A percentile compares a stretch with the other conserved stretches of the same genome.
Evolutionary conservation across 2,113 vertebrate genomes (phyloP).

Genomic region (Austrofundulus limnaeus): DNA sequence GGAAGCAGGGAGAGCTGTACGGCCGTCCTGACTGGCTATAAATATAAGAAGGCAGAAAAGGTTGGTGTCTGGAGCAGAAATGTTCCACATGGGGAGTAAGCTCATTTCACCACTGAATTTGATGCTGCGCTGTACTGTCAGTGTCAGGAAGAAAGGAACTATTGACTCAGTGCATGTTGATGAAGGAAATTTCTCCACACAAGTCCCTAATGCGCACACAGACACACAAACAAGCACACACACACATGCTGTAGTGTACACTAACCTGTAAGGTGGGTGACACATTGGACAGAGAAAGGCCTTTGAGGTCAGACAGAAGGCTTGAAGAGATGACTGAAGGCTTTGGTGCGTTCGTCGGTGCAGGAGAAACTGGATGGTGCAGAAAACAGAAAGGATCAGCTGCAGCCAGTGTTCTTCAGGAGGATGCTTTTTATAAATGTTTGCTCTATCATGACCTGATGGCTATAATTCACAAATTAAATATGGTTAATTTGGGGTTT

Average conservation of each 20-base stretch:
- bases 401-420: too few species aligned
- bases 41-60: constrained; percentile 72
- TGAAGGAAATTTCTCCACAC: constrained; percentile 35
- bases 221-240: too few species aligned
- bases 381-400: too few species aligned
- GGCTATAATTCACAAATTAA: too few species aligned
- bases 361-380: constrained; percentile 51
- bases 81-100: constrained; percentile 61
- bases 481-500: too few species aligned
- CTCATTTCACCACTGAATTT: constrained; percentile 60
- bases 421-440: too few species aligned
- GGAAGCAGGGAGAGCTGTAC: constrained; percentile 55
- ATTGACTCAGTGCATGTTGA: constrained; percentile 34
- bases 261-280: constrained; percentile 85
- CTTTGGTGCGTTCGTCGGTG: constrained; percentile 61
- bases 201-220: constrained; percentile 6
- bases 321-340: constrained; percentile 79
- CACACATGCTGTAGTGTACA: constrained; percentile 47
- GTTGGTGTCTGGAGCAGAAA: constrained; percentile 65
- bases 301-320: constrained; percentile 88
- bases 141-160: constrained; percentile 39
- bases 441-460: too few species aligned
- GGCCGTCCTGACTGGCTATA: constrained; percentile 56
- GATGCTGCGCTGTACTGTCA: constrained; percentile 31
- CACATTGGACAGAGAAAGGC: constrained; percentile 84